Percentiles rank a stretch among this genome's conserved stretches.
Conservation (phyloP, 1,140 invertebrate genomes). For the Camponotus floridanus region DNA sequence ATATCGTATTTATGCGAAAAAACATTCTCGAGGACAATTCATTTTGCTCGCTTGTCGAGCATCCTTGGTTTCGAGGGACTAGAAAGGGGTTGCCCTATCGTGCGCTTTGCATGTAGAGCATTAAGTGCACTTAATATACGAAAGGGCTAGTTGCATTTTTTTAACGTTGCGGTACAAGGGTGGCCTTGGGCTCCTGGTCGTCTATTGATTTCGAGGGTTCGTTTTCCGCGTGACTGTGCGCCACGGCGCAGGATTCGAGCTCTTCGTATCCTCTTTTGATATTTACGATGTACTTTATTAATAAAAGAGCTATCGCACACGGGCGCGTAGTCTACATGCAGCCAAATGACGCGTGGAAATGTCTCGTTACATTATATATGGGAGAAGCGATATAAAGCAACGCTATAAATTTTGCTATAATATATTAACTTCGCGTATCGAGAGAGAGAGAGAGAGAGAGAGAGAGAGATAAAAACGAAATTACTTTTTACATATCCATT, state of each 20-base stretch:
- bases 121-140: slow-evolving; percentile 74
- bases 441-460: neutral
- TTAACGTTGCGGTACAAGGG: slow-evolving; percentile 63
- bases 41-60: slow-evolving; percentile 7
- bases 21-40: slow-evolving; percentile 13
- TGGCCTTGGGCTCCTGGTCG: slow-evolving; percentile 62
- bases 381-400: neutral
- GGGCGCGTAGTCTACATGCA: slow-evolving; percentile 6
- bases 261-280: slow-evolving; percentile 39
- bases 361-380: slow-evolving; percentile 22
- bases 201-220: slow-evolving; percentile 81
- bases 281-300: slow-evolving; percentile 63
- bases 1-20: neutral
- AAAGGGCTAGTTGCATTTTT: slow-evolving; percentile 71
- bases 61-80: slow-evolving; percentile 55
- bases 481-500: slow-evolving; percentile 14
- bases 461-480: neutral
- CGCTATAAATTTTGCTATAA: neutral
- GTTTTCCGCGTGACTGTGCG: slow-evolving; percentile 70
- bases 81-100: slow-evolving; percentile 36
- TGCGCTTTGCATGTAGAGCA: slow-evolving; percentile 72
- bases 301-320: slow-evolving; percentile 50
- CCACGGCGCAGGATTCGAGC: slow-evolving; percentile 18
- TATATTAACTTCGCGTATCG: neutral
- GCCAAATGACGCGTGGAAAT: slow-evolving; percentile 56